Percentiles rank a stretch among this genome's conserved stretches.
These are phyloP conservation scores for Fukomys damarensis DNA, from an alignment of 2,113 vertebrate genomes.

Conservation along the genomic window DNA sequence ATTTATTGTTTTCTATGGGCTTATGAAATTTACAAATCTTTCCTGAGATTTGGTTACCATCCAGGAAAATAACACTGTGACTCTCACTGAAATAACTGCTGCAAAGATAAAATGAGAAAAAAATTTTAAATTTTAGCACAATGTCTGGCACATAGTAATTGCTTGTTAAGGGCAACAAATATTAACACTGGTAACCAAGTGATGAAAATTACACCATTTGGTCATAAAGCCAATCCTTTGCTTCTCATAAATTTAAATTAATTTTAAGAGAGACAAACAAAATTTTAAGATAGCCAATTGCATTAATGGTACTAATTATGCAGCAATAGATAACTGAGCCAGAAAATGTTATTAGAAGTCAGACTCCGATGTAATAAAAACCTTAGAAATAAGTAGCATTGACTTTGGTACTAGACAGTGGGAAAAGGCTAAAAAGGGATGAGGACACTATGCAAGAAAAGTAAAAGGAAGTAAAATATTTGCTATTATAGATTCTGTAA, in stretches of 20 bases:
- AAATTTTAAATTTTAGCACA: neutral
- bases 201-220: slow-evolving; percentile 1
- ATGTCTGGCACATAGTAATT: neutral
- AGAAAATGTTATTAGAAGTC: neutral
- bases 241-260: neutral
- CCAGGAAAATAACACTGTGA: neutral
- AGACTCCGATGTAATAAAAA: neutral
- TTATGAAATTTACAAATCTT: neutral
- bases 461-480: neutral
- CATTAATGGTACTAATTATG: slow-evolving; percentile 28
- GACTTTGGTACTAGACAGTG: neutral
- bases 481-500: neutral
- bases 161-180: neutral
- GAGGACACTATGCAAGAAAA: no score
- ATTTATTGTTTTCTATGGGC: neutral
- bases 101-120: neutral
- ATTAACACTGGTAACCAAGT: neutral
- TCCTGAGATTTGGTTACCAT: neutral
- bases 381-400: neutral
- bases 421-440: neutral
- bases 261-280: neutral
- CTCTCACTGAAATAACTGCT: neutral
- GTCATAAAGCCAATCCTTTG: neutral
- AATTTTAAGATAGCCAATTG: slow-evolving; percentile 2
- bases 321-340: neutral